Evolutionary conservation across 2,888 invertebrate genomes (phyloP).

Genomic region (Lycocerus yunnanus): DNA sequence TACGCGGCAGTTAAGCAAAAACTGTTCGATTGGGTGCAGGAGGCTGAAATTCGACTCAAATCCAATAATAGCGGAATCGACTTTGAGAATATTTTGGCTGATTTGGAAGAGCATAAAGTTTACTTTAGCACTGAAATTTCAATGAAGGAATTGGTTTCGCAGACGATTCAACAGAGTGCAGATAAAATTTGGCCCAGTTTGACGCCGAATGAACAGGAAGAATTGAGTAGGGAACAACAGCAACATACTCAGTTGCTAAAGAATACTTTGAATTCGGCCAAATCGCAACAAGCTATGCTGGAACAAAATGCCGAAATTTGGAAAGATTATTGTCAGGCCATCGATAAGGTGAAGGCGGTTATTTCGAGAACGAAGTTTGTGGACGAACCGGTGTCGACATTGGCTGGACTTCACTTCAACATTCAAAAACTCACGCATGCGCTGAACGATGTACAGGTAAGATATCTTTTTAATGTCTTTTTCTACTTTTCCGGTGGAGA

Average conservation of each 20-base stretch:
- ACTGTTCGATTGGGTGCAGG: constrained; percentile 81
- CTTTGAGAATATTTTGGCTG: constrained; percentile 80
- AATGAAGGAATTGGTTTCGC: constrained; percentile 79
- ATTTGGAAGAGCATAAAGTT: constrained; percentile 85
- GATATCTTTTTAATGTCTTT: constrained; percentile 42
- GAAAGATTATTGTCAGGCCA: constrained; percentile 79
- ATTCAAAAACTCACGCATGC: constrained; percentile 83
- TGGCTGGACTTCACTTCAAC: constrained; percentile 82
- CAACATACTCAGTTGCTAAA: constrained; percentile 80
- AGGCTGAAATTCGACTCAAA: constrained; percentile 77
- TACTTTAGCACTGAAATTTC: constrained; percentile 81
- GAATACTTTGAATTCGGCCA: constrained; percentile 82
- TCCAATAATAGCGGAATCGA: constrained; percentile 85
- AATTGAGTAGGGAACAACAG: constrained; percentile 79
- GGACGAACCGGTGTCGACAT: constrained; percentile 78
- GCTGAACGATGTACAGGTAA: constrained; percentile 73
- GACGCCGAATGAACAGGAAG: constrained; percentile 79
- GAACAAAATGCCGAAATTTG: constrained; percentile 84
- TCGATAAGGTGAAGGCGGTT: constrained; percentile 77
- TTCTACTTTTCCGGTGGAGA: background rate
- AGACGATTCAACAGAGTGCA: constrained; percentile 80
- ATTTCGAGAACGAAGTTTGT: constrained; percentile 75
- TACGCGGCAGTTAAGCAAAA: constrained; percentile 78
- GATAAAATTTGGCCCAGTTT: constrained; percentile 89
- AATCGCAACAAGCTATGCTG: constrained; percentile 76